Evolutionary conservation across 2,888 invertebrate species (phyloP).

Genomic region (Arrhopalites spinosus): DNA sequence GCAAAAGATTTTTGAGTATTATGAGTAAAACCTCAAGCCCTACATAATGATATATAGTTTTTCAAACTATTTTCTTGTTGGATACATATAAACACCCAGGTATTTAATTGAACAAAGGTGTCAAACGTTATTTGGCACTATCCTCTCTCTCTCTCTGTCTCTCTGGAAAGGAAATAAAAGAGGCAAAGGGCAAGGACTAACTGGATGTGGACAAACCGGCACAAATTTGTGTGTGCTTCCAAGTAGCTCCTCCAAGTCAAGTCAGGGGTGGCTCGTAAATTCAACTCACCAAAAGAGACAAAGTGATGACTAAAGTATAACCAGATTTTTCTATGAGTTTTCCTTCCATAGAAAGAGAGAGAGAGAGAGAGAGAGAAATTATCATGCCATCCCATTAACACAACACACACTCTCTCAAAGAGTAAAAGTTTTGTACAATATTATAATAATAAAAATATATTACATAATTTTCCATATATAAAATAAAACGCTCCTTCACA

Average conservation of each 20-base stretch:
- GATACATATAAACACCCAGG: too few species aligned
- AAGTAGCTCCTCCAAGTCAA: constrained; percentile 40
- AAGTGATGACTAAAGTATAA: constrained; percentile 50
- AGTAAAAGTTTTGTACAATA: not conserved
- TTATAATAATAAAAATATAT: not conserved
- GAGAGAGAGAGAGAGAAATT: constrained; percentile 20
- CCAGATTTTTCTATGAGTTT: too few species aligned
- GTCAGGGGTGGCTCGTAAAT: constrained; percentile 54
- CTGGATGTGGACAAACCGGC: constrained; percentile 50
- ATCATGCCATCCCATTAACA: constrained; percentile 30
- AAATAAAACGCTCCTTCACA: too few species aligned
- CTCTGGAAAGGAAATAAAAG: constrained; percentile 35
- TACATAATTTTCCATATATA: too few species aligned
- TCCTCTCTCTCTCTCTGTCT: too few species aligned
- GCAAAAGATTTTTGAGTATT: too few species aligned
- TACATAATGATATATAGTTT: too few species aligned
- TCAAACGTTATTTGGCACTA: constrained; percentile 50
- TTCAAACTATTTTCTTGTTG: too few species aligned
- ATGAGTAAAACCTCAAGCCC: too few species aligned
- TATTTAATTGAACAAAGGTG: too few species aligned
- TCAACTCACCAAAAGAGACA: constrained; percentile 54
- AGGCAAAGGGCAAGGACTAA: constrained; percentile 53
- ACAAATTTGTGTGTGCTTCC: constrained; percentile 51
- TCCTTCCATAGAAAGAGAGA: constrained; percentile 48
- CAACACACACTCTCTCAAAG: not conserved